Conservation (phyloP, 2,113 vertebrate species). For the Otis tarda region DNA sequence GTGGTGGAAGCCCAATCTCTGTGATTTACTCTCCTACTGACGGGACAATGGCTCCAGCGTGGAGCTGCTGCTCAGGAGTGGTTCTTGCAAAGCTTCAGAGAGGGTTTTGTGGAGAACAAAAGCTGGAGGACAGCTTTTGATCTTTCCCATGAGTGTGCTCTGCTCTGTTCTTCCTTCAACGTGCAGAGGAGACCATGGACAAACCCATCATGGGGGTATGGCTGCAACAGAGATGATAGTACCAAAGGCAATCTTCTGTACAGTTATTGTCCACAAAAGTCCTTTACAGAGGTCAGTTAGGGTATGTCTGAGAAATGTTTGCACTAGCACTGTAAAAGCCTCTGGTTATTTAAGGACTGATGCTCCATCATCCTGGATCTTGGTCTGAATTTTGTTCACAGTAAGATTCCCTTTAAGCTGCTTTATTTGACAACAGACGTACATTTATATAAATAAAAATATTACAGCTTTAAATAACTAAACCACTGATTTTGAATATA, state of each 20-base stretch:
- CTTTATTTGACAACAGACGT: background rate
- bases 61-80: background rate
- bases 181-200: rapidly evolving
- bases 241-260: background rate
- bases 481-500: background rate
- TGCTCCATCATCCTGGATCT: background rate
- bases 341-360: background rate
- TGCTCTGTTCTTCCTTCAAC: background rate
- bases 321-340: background rate
- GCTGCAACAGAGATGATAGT: background rate
- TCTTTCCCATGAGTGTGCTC: background rate
- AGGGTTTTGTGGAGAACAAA: background rate
- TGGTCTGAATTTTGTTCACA: background rate
- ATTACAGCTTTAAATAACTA: background rate
- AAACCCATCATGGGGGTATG: background rate
- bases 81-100: background rate
- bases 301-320: background rate
- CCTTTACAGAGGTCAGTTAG: background rate
- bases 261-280: background rate
- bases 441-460: slow-evolving; percentile 8
- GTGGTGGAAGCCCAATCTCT: background rate
- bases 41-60: rapidly evolving
- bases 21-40: background rate
- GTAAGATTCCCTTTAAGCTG: background rate
- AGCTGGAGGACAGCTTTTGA: background rate